Evolutionary conservation across 2,113 vertebrate species (phyloP), one percentile per base, ranked within the genome.

Genomic region (Crotalus horridus): DNA sequence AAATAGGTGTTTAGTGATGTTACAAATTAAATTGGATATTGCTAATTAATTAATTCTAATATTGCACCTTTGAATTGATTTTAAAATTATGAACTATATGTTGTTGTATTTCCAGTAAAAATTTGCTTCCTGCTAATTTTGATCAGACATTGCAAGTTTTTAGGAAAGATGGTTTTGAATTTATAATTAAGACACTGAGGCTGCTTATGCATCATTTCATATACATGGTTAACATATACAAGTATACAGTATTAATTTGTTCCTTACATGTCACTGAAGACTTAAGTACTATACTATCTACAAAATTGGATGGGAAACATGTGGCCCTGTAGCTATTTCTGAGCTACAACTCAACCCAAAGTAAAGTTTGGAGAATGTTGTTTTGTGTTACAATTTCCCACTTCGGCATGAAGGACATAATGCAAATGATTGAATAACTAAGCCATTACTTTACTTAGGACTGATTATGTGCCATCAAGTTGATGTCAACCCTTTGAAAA

Each of bases 1-100:
- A 56, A 39, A 46, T 87, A 92, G 92, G 94, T 91, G 33, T 96
- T 95, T 96, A 94, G 91, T 95, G 93, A 90, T 1, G 1, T 95
- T 91, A 96, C 93, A 94, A 3, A 3, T 94, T 93, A 95, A 93
- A 95, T 93, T 96, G 94, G 85, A 56, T 46, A 92, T 33, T 93
- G 90, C 92, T 94, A 89, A 91, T 91, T 97, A 97, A 95, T 95
- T 94, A 93, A 93, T 94, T 93, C 94, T 95, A 93, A 92, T 95
- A 46, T 96, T 96, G 95, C 96, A 94, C 97, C 94, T 6, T 87
- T 87, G 23, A 51, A 15, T 13, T 87, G 86, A 87, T 15, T 29
- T 87, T 53, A 29, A 51, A 53, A 54, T 53, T 51, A 89, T 39
- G 17, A 33, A n/a, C 87, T 54, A 53, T 33, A 55, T 33, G 17